phyloP scores from a whole-genome alignment of 2,888 invertebrate genomes.

The Plebejus melissa region DNA sequence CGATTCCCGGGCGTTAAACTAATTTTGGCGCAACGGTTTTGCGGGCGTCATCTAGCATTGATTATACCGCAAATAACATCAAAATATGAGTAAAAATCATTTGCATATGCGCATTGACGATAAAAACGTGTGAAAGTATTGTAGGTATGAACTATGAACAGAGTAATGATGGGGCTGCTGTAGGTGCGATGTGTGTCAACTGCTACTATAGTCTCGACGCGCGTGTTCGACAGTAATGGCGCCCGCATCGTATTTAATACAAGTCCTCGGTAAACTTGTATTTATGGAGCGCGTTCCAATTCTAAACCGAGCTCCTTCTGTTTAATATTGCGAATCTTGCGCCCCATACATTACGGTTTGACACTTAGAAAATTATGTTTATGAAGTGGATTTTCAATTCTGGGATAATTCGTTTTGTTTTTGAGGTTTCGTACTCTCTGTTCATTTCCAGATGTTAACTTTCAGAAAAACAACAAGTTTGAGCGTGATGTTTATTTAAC shows the following conservation, averaged over 20 bases:
- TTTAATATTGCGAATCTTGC: conserved; percentile 25
- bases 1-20: no score
- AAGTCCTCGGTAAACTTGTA: conserved; percentile 23
- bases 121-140: background rate
- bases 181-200: conserved; percentile 18
- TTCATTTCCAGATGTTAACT: background rate
- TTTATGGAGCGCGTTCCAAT: conserved; percentile 26
- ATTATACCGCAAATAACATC: background rate
- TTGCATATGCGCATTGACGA: background rate
- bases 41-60: no score
- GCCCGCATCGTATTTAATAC: conserved; percentile 28
- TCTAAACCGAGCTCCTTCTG: conserved; percentile 26
- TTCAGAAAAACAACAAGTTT: background rate
- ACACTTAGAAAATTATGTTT: conserved; percentile 24
- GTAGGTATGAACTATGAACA: background rate
- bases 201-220: conserved; percentile 6
- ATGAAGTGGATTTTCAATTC: conserved; percentile 9
- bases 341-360: conserved; percentile 21
- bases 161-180: background rate
- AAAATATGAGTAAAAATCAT: background rate
- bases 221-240: conserved; percentile 24
- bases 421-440: background rate
- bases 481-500: background rate
- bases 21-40: no score
- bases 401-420: background rate